A percentile compares a stretch with the other conserved stretches of the same genome.
phyloP scores from a whole-genome alignment of 2,113 vertebrate species.

The Recurvirostra avosetta region DNA sequence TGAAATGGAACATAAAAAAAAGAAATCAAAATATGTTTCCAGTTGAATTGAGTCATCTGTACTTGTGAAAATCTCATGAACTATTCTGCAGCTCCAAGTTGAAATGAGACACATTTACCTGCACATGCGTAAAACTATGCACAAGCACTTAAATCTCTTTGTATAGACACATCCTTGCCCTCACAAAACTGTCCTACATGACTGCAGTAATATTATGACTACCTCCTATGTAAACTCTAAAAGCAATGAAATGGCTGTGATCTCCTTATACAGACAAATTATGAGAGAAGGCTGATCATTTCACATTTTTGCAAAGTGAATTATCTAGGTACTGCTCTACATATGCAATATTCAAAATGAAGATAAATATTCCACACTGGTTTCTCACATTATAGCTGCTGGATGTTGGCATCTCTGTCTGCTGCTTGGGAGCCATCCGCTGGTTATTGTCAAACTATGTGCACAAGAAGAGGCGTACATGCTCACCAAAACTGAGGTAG shows the following conservation, averaged over 20 bases:
- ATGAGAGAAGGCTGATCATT: background rate
- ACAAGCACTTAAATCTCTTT: background rate
- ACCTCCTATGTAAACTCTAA: background rate
- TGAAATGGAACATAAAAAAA: background rate
- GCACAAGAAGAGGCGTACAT: background rate
- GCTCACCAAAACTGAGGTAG: background rate
- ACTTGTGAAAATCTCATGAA: background rate
- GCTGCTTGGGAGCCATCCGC: background rate
- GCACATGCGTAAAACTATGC: background rate
- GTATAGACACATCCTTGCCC: background rate
- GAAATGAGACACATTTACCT: background rate
- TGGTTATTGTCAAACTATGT: background rate
- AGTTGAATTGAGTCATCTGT: conserved; percentile 31
- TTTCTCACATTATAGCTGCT: background rate
- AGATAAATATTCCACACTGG: background rate
- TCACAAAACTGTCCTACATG: background rate
- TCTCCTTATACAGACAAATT: background rate
- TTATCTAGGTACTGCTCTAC: background rate
- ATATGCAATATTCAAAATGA: background rate
- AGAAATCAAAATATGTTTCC: conserved; percentile 6
- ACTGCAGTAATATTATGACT: background rate
- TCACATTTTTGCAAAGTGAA: background rate
- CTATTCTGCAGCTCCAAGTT: background rate
- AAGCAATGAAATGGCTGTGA: background rate
- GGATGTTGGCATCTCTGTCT: background rate